These are phyloP conservation scores for Stramonita haemastoma DNA, from an alignment of 2,888 invertebrate species.

Conservation along the genomic window DNA sequence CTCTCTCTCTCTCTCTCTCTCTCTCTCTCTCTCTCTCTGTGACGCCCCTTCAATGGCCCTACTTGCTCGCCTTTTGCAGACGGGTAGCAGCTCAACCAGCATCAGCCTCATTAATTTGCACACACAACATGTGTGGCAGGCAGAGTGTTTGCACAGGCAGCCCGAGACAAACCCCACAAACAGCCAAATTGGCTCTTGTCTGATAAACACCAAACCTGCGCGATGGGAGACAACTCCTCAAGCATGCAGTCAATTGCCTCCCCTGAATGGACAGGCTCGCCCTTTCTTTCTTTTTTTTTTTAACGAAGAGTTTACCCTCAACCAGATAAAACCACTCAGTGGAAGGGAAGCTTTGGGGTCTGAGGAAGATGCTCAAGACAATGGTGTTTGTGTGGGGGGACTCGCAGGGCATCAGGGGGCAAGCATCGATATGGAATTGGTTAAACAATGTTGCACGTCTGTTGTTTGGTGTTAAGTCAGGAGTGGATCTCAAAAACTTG, in stretches of 20 bases:
- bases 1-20: background rate
- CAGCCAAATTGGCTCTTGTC: background rate
- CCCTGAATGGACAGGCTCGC: slow-evolving; percentile 1
- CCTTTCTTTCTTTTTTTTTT: background rate
- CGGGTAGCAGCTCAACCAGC: no score
- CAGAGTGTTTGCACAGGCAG: background rate
- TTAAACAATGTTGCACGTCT: background rate
- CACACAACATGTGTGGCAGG: background rate
- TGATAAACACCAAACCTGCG: slow-evolving; percentile 5
- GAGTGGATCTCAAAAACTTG: no score
- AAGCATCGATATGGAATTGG: background rate
- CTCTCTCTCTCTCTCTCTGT: background rate
- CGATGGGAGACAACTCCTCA: background rate
- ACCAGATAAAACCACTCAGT: slow-evolving; percentile 31
- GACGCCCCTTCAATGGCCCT: no score
- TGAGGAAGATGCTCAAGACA: background rate
- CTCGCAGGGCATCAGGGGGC: background rate
- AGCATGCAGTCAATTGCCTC: slow-evolving; percentile 22
- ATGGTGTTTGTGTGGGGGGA: background rate
- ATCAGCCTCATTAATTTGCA: slow-evolving; percentile 23
- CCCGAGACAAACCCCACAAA: background rate
- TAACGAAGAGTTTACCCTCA: slow-evolving; percentile 6
- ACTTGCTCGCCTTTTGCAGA: no score
- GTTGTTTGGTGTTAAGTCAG: no score
- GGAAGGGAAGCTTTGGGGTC: background rate